Evolutionary conservation across 2,113 vertebrate species (phyloP), one percentile per base, ranked within the genome.

Genomic region (Murina feae): DNA sequence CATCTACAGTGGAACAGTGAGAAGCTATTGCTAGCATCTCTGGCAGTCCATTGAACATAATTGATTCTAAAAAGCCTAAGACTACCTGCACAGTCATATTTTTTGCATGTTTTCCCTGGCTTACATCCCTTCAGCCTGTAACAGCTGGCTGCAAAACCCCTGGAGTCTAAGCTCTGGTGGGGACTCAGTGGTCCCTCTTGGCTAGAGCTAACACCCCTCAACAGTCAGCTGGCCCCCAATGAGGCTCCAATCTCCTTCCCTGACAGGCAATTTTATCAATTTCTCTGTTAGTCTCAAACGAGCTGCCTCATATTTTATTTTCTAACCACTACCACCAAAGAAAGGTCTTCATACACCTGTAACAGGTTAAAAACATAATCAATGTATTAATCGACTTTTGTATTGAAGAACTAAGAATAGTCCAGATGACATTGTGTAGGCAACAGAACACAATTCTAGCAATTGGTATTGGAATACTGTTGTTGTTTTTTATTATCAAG

Each of bases 381-480:
- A 49, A 39, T 69, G 16, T 60, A 21, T 63, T 76, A 49, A 65
- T 86, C 72, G 76, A 63, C 32, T 65, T 92, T 86, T 47, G 2
- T 82, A 81, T 25, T 21, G 11, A 90, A 93, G 51, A 90, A 84
- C 84, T 51, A 96, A 51, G 89, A 75, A 76, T 49, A 80, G 58
- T 76, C 12, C 21, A 58, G 20, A 68, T 79, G 53, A 32, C 21
- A 11, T 9, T 75, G 9, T 20, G 3, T 13, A 51, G 5, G 39
- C 21, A 78, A 53, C 5, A n/a, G 4, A 66, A n/a, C 32, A 2
- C 12, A 85, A 16, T 60, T 66, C 28, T 5, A 86, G n/a, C 18
- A 80, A 86, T 2, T 79, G 58, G 5, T 8, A 49, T 37, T 63
- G 20, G 49, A 69, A 83, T 4, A 49, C 21, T 76, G 42, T 3